Base-by-base conservation (phyloP, 2,797 vertebrate genomes). In the Eidolon dupreanum region DNA sequence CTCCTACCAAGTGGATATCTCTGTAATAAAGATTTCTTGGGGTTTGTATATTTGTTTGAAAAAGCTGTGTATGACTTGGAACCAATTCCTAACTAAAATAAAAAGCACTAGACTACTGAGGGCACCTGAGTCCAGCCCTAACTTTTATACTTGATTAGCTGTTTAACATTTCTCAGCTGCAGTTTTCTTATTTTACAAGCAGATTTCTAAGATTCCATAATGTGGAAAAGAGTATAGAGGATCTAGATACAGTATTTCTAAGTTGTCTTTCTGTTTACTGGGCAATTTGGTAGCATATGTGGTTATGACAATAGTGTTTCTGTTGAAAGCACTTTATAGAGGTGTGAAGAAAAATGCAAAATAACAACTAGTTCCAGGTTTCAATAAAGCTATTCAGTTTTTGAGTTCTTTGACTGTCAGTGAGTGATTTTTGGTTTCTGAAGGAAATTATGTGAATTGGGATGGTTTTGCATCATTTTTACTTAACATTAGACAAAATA, bases 361-460 rank as follows among this genome's bases (percentile, higher is more conserved):
- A 70, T 68, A 36, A 36, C 19, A 49, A 4, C n/a, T 61, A 51
- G 83, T 88, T 85, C 36, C 46, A 82, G 8, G 19, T 86, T 71
- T 93, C 71, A 74, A 55, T 59, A 91, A n/a, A 90, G 36, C 46
- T 65, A 5, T 87, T 92, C 31, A 33, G 6, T 71, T 92, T 91
- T n/a, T 70, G 91, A 88, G 28, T 86, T 92, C 73, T 94, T 92
- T 43, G 96, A 59, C 85, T 70, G 33, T 94, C 49, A 66, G 59
- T 70, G 31, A 90, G 41, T 51, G 65, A 22, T 90, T 61, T 94
- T 86, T 93, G 86, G 77, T 78, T 96, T 96, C 68, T 59, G 46
- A 92, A 91, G 74, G 70, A 83, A 92, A 94, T 46, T 71, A 73
- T 63, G 16, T 81, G 74, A 70, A 75, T 68, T 70, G 36, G 61